Percentiles rank a stretch among this genome's conserved stretches.
These are phyloP conservation scores for Gobio occitaniae DNA, from an alignment of 2,797 vertebrate genomes.

Conservation along the genomic window DNA sequence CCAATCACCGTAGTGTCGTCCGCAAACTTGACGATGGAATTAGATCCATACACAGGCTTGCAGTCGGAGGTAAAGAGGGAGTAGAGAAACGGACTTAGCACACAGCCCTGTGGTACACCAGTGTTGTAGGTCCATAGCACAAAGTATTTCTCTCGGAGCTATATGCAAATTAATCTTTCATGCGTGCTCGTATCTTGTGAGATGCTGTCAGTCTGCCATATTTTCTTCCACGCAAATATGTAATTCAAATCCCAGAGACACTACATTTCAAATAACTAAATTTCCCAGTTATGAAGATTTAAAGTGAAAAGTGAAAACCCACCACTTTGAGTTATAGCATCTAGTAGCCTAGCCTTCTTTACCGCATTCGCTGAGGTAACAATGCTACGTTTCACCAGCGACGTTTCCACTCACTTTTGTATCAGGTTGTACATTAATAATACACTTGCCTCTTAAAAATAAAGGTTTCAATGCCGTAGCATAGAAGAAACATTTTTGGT, in stretches of 20 bases:
- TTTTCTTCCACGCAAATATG: background rate
- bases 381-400: background rate
- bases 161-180: constrained; percentile 1
- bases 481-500: background rate
- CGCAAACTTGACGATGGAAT: too few relatives aligned
- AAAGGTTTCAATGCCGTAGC: background rate
- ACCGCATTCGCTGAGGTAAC: background rate
- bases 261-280: background rate
- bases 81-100: too few relatives aligned
- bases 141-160: background rate
- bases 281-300: background rate
- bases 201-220: constrained; percentile 1
- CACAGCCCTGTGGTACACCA: too few relatives aligned
- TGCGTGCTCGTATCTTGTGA: background rate
- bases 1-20: too few relatives aligned
- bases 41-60: too few relatives aligned
- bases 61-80: too few relatives aligned
- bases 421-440: background rate
- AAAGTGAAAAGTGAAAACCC: background rate
- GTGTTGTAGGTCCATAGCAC: background rate
- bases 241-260: background rate
- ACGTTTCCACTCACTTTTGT: background rate
- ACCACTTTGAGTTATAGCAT: background rate
- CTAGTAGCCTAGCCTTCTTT: background rate
- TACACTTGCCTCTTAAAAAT: background rate